Base-by-base conservation (phyloP, 2,888 invertebrate genomes). In the Nudaria mundana region DNA sequence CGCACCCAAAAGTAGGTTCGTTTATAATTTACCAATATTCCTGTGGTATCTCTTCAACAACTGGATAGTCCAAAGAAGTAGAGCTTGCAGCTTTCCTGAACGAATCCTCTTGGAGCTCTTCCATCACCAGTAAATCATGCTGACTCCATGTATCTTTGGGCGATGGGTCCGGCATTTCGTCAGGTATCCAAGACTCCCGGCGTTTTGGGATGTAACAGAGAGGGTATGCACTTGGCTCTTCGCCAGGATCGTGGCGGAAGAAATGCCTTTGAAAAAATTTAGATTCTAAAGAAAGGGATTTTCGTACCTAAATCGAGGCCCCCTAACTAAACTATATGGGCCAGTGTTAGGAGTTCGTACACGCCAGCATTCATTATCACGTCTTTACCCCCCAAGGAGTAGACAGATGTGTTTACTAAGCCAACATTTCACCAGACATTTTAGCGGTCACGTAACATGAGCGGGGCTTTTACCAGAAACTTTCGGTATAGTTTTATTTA, bases 211-310 rank as follows among this genome's bases (percentile, higher is more conserved):
- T 87, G 56, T 56, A 74, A 57, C 83, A 81, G 0, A 71, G 71
- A 0, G 87, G 87, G 18, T 72, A 62, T 0, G 86, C 77, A 28
- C 67, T 78, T 0, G 81, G 67, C 3, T 88, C 87, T 37, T 87
- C 85, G 0, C 89, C 89, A 0, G 87, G 84, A 40, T 89, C 89
- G 56, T 89, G 89, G 0, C 81, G 81, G 46, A 77, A 88, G 56
- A 81, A 86, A 16, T 81, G 64, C 85, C 86, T 82, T 29, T n/a
- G 8, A 23, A 26, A 11, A 15, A 36, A 25, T 5, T 0, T n/a
- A 25, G 7, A 1, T 1, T 11, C 2, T 0, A 12, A 1, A n/a
- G n/a, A n/a, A n/a, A n/a, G n/a, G n/a, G n/a, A n/a, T n/a, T n/a
- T 6, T 25, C 11, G 23, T 24, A 24, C 5, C 24, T 24, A 20